Evolutionary conservation across 2,888 invertebrate species (phyloP), one percentile per base, ranked within the genome.

Genomic region (Drosophila tripunctata): DNA sequence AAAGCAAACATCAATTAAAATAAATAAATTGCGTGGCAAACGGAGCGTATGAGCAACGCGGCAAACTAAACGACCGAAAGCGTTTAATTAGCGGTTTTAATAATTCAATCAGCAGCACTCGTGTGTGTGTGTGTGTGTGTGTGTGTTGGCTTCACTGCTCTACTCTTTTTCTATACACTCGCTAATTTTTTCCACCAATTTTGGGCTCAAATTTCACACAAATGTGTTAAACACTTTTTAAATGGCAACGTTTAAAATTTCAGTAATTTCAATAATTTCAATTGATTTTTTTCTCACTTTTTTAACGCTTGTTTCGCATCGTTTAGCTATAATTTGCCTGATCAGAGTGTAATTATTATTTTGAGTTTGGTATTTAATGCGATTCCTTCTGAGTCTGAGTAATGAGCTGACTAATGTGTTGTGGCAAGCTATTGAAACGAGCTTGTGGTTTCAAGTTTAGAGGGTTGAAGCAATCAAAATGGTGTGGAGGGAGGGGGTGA

Each of bases 11-110:
- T 69, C 82, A 82, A 85, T 85, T 78, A 72, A 85, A 87, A 85
- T 75, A 82, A 85, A 83, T 79, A 85, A 87, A 85, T 79, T 86
- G 86, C 83, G 83, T 83, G 77, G 78, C 65, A 47, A 65, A 75
- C 71, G 67, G 75, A 67, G 78, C 81, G 80, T 66, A 80, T 74
- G 87, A 63, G 78, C 68, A 71, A 65, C 57, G 67, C 60, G 60
- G 55, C 82, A 51, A 66, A 51, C 87, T 78, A 85, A 82, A 82
- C 83, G 88, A 83, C 77, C 82, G 82, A 88, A 83, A 83, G 82
- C 81, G 68, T 79, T 83, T 83, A 83, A 83, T 83, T 83, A 83
- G 88, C 86, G 74, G 78, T 74, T 79, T 85, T 82, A 82, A 82
- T 82, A 82, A 81, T 81, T 81, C 87, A 81, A 81, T 87, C 81